Conservation (phyloP, 1,140 invertebrate genomes). For the Drosophila tropicalis region DNA sequence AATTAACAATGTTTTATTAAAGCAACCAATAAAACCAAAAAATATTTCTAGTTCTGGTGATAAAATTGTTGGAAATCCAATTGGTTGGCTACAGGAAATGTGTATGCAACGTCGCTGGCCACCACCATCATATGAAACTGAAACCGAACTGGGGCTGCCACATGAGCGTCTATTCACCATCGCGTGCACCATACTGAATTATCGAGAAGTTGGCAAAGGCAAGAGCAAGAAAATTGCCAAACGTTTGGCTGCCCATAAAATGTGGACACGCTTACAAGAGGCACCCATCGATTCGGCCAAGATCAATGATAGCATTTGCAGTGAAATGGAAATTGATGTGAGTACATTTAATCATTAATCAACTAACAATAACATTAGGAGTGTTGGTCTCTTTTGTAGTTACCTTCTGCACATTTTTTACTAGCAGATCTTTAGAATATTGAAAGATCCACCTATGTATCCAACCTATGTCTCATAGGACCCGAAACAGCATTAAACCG, state of each 20-base stretch:
- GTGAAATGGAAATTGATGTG: conserved; percentile 82
- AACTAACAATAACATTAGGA: neutral
- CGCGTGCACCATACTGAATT: conserved; percentile 93
- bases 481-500: too few species aligned
- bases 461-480: too few species aligned
- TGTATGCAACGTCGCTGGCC: conserved; percentile 98
- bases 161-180: conserved; percentile 97
- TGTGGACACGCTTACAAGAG: conserved; percentile 93
- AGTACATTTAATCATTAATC: conserved; percentile 47
- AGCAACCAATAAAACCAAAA: neutral
- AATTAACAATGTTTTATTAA: neutral
- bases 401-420: neutral
- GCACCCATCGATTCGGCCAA: conserved; percentile 87
- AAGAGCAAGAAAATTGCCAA: conserved; percentile 99
- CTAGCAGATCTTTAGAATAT: too few species aligned
- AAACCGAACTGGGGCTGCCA: conserved; percentile 94
- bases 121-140: conserved; percentile 96
- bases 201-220: conserved; percentile 92
- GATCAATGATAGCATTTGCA: conserved; percentile 82
- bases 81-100: conserved; percentile 97
- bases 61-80: conserved; percentile 94
- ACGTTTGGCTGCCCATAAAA: conserved; percentile 95
- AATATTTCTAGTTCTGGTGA: conserved; percentile 83
- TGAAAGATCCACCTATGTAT: too few species aligned
- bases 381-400: neutral